These are phyloP conservation scores for Seladonia tumulorum DNA, from an alignment of 2,888 invertebrate genomes.

Conservation along the genomic window DNA sequence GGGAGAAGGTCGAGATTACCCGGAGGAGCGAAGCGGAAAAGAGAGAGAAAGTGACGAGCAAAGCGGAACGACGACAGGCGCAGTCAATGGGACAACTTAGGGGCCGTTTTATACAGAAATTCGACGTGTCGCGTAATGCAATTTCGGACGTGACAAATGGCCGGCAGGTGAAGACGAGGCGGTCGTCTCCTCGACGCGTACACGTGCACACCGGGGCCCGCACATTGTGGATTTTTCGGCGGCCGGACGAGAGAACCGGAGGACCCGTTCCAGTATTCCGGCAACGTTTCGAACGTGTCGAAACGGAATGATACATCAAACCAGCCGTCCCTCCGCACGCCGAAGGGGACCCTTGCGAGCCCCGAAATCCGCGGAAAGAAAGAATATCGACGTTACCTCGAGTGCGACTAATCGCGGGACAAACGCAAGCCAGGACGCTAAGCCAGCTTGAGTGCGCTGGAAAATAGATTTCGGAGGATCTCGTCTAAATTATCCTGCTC, in stretches of 20 bases:
- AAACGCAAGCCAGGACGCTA: background rate
- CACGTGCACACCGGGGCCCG: constrained; percentile 28
- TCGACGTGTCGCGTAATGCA: constrained; percentile 72
- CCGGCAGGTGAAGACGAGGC: constrained; percentile 62
- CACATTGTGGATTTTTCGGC: constrained; percentile 52
- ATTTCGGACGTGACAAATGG: constrained; percentile 72
- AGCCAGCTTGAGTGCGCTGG: background rate
- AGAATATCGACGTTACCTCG: background rate
- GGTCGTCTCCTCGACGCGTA: background rate
- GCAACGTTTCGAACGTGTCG: constrained; percentile 21
- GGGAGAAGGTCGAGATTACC: background rate
- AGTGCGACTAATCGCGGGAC: background rate
- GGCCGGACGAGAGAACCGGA: background rate
- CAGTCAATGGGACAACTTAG: constrained; percentile 69
- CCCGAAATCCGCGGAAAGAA: background rate
- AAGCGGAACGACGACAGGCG: constrained; percentile 52
- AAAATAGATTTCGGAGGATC: background rate
- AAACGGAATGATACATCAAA: constrained; percentile 43
- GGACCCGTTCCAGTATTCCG: background rate
- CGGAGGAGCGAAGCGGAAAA: constrained; percentile 39
- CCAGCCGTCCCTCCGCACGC: background rate
- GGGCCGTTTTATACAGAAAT: constrained; percentile 69
- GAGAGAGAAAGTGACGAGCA: constrained; percentile 43
- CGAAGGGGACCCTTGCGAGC: constrained; percentile 6
- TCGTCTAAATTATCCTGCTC: background rate